A percentile compares a stretch with the other conserved stretches of the same genome.
phyloP scores from a whole-genome alignment of 2,113 vertebrate genomes.

The Eudyptes chrysolophus region DNA sequence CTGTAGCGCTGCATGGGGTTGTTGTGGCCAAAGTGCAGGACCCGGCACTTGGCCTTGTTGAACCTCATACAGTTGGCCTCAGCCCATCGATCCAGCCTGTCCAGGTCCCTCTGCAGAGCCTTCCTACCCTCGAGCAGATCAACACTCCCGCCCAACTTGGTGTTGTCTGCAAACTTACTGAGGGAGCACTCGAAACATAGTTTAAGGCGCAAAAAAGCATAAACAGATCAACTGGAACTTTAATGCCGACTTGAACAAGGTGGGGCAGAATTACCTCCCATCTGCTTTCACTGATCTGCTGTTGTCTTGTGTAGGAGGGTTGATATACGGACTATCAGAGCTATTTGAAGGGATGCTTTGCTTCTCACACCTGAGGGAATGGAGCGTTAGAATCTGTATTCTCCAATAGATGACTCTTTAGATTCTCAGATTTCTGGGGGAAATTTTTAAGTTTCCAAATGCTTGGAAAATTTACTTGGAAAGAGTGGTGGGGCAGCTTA shows the following conservation, averaged over 20 bases:
- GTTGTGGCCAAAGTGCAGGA: no score
- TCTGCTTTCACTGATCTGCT: not conserved
- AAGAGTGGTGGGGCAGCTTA: not conserved
- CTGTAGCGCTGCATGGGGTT: no score
- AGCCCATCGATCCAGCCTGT: no score
- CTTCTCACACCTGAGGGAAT: not conserved
- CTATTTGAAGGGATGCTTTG: not conserved
- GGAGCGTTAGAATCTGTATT: not conserved
- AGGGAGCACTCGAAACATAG: not conserved
- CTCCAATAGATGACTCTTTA: not conserved
- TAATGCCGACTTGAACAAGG: not conserved
- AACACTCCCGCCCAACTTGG: no score
- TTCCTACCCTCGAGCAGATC: no score
- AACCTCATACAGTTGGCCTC: no score
- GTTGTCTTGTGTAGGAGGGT: not conserved
- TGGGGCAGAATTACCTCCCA: not conserved
- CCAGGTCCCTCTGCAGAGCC: no score
- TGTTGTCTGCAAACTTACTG: no score
- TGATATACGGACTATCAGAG: not conserved
- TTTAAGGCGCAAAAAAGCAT: not conserved
- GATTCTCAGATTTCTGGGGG: not conserved
- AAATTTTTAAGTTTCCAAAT: not conserved
- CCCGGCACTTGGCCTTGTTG: no score
- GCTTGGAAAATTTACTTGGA: not conserved
- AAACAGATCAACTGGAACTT: not conserved